A percentile compares a stretch with the other conserved stretches of the same genome.
Evolutionary conservation across 1,140 invertebrate genomes (phyloP).

Genomic region (Pomacea maculata): DNA sequence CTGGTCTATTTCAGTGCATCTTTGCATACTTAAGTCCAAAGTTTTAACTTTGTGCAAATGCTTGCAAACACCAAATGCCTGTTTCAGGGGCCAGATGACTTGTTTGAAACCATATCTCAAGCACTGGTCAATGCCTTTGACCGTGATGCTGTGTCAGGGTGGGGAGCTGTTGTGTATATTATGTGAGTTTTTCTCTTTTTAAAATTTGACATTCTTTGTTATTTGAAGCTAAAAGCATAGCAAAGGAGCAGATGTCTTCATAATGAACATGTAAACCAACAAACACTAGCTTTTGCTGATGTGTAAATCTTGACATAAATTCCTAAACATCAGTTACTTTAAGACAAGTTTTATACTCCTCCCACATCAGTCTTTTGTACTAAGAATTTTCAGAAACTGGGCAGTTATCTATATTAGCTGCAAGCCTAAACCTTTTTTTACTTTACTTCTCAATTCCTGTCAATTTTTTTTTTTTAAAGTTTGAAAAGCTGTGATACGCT

Average conservation of each 20-base stretch:
- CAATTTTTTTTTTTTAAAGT: too few relatives aligned
- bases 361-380: too few relatives aligned
- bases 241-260: neutral
- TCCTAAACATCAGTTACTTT: neutral
- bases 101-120: slow-evolving; percentile 98
- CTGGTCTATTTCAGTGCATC: too few relatives aligned
- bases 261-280: neutral
- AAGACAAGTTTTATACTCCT: neutral
- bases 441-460: too few relatives aligned
- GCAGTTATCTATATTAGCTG: too few relatives aligned
- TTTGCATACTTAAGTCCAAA: too few relatives aligned
- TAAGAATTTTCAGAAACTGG: neutral
- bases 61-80: too few relatives aligned
- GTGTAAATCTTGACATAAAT: neutral
- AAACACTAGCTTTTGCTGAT: neutral
- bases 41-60: too few relatives aligned
- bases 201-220: neutral
- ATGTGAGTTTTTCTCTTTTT: slow-evolving; percentile 72
- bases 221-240: neutral
- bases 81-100: slow-evolving; percentile 81
- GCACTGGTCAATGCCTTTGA: slow-evolving; percentile 95
- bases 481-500: too few relatives aligned
- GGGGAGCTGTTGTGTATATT: slow-evolving; percentile 96
- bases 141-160: slow-evolving; percentile 96
- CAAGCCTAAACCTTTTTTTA: too few relatives aligned